These are phyloP conservation scores for Hirundichthys speculiger DNA, from an alignment of 2,113 vertebrate species.

Conservation along the genomic window DNA sequence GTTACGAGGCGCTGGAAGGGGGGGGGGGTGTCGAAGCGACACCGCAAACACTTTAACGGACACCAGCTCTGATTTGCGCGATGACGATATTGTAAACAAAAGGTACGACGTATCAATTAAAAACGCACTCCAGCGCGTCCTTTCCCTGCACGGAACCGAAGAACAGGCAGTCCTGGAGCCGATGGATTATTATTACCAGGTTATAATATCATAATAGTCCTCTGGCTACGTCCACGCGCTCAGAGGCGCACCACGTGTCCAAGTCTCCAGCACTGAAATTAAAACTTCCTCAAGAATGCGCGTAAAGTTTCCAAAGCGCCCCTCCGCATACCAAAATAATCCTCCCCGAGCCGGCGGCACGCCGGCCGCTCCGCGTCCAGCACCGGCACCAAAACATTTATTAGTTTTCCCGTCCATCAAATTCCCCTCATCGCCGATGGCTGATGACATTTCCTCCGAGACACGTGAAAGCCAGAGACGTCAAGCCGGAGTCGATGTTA, in stretches of 20 bases:
- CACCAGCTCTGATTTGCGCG: background rate
- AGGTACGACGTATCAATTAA: background rate
- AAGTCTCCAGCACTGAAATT: conserved; percentile 36
- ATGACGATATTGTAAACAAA: background rate
- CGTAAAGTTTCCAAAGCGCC: conserved; percentile 71
- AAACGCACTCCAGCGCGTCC: background rate
- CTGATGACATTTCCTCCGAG: conserved; percentile 62
- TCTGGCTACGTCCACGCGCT: conserved; percentile 54
- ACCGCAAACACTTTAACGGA: conserved; percentile 11
- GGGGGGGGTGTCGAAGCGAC: background rate
- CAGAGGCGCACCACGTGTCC: too few species aligned
- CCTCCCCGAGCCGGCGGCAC: conserved; percentile 18
- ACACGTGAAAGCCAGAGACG: conserved; percentile 79
- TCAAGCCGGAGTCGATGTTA: conserved; percentile 40
- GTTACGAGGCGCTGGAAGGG: conserved; percentile 9
- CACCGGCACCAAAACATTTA: background rate
- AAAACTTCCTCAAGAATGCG: conserved; percentile 73
- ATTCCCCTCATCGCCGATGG: background rate
- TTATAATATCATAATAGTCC: conserved; percentile 26
- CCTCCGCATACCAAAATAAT: conserved; percentile 59
- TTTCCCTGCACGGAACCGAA: background rate
- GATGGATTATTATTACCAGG: background rate
- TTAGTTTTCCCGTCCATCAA: conserved; percentile 2
- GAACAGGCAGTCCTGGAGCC: background rate
- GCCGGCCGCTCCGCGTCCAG: conserved; percentile 14